Conservation (phyloP, 2,797 vertebrate genomes). For the Mycteria americana region DNA sequence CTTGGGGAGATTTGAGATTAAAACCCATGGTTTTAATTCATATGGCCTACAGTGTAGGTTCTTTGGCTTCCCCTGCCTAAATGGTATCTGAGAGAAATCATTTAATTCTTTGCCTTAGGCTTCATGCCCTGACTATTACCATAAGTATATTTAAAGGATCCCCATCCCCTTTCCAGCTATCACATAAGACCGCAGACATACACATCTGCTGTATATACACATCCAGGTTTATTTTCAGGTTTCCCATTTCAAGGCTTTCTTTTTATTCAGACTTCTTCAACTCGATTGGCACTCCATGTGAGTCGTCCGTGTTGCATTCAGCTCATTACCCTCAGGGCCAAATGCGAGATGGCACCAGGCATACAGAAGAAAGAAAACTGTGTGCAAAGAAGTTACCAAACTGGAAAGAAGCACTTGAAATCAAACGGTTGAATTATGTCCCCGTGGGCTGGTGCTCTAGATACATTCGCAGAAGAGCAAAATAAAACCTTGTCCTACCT, state of each 20-base stretch:
- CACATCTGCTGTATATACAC: neutral
- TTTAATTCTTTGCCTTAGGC: conserved; percentile 1
- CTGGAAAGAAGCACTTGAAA: neutral
- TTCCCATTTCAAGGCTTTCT: neutral
- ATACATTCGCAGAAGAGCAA: neutral
- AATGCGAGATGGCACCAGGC: neutral
- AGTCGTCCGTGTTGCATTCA: neutral
- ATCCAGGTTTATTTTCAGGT: neutral
- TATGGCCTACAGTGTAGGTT: neutral
- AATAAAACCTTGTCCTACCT: neutral
- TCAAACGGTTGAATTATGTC: neutral
- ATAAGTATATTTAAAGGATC: neutral
- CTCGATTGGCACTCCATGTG: neutral
- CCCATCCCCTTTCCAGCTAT: neutral
- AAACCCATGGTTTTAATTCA: neutral
- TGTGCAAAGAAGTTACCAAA: neutral
- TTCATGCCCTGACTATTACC: neutral
- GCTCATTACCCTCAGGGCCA: neutral
- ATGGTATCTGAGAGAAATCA: neutral
- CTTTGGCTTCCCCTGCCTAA: neutral
- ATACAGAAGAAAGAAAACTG: neutral
- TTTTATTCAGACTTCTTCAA: neutral
- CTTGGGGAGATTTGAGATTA: neutral
- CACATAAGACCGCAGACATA: neutral
- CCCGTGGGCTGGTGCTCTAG: neutral